phyloP scores from a whole-genome alignment of 2,113 vertebrate species.

The Equus quagga region DNA sequence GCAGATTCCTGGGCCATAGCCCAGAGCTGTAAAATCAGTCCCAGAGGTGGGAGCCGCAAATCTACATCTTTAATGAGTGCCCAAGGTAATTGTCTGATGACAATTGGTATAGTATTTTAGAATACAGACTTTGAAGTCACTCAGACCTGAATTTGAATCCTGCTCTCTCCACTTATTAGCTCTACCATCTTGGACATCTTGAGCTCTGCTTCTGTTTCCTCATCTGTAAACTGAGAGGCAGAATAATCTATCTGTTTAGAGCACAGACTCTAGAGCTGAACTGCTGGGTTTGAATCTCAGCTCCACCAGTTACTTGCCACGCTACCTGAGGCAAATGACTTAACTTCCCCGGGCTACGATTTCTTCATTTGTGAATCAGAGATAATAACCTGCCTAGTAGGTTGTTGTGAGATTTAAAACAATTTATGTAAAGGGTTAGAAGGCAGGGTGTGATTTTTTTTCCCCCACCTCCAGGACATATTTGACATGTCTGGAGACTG shows the following conservation, averaged over 20 bases:
- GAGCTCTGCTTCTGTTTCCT: neutral
- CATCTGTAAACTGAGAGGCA: neutral
- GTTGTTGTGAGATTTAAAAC: neutral
- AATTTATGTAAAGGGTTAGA: neutral
- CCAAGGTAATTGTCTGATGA: neutral
- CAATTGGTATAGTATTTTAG: neutral
- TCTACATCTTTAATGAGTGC: neutral
- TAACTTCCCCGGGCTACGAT: neutral
- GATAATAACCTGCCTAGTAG: neutral
- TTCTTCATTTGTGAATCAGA: conserved; percentile 46
- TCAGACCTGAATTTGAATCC: conserved; percentile 17
- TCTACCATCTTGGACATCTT: neutral
- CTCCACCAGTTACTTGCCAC: neutral
- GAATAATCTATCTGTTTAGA: neutral
- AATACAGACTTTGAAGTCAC: neutral
- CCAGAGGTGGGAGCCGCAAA: neutral
- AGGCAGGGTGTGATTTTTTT: neutral
- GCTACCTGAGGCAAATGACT: neutral
- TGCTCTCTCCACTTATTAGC: neutral
- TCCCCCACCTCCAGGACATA: neutral
- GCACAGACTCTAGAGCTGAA: neutral
- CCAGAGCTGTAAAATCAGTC: neutral
- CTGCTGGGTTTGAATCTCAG: neutral
- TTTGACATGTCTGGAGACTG: neutral
- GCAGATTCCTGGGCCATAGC: neutral